Evolutionary conservation across 2,113 vertebrate species (phyloP).

Genomic region (Hassar affinis): DNA sequence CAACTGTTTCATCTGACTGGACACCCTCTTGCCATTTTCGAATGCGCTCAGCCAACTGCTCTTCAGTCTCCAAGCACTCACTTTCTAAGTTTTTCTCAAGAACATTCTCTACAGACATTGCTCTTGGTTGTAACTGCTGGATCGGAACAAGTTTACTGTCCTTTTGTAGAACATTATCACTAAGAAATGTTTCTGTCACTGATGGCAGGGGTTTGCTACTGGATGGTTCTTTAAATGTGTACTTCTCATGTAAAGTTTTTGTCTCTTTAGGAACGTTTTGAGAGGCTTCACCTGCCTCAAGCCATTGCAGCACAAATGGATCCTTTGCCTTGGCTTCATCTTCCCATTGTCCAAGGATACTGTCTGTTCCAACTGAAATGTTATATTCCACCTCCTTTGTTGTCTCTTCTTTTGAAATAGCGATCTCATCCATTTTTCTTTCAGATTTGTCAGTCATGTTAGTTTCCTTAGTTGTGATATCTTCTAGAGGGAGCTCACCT

Average conservation of each 20-base stretch:
- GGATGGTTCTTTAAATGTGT: conserved; percentile 49
- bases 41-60: conserved; percentile 65
- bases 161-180: conserved; percentile 51
- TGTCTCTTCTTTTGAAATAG: conserved; percentile 36
- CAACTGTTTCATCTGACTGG: conserved; percentile 56
- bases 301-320: conserved; percentile 53
- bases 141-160: conserved; percentile 14
- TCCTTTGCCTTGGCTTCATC: conserved; percentile 45
- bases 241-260: conserved; percentile 33
- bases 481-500: conserved; percentile 64
- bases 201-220: conserved; percentile 52
- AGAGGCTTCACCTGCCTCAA: conserved; percentile 49
- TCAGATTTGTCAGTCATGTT: conserved; percentile 14
- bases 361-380: conserved; percentile 38
- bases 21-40: conserved; percentile 70
- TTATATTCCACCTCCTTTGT: conserved; percentile 46
- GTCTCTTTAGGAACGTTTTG: conserved; percentile 33
- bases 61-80: conserved; percentile 65
- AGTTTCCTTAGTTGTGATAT: conserved; percentile 22
- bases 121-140: conserved; percentile 49
- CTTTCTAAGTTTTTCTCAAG: conserved; percentile 66
- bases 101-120: conserved; percentile 57
- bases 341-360: conserved; percentile 25
- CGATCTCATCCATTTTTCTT: conserved; percentile 22
- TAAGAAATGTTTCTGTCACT: conserved; percentile 51